Evolutionary conservation across 92 coral and sea anemone species (phyloP), one percentile per base, ranked within the genome.

Genomic region (Porites lobata): DNA sequence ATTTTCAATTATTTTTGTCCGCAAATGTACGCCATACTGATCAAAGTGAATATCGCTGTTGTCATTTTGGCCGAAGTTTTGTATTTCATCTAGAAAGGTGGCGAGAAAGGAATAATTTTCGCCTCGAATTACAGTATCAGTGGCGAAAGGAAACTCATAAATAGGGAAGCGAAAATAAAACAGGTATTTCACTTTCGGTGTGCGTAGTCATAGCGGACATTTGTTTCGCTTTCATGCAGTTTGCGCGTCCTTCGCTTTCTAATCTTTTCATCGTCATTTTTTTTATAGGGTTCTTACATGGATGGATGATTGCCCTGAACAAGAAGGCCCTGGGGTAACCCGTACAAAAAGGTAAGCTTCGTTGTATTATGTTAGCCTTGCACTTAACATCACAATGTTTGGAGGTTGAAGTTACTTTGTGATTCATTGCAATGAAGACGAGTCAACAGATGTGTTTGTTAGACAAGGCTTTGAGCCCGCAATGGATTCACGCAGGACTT

Each of bases 291-390:
- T 69, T 88, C 93, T 89, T 98, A 97, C 96, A 95, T 98, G 96
- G 98, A 98, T 98, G 99, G 99, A 96, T 94, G 96, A 98, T 91
- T 91, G 96, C 88, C 95, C 94, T 93, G 96, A 91, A 94, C 94
- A 93, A 96, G 99, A 96, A 94, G 98, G 96, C 91, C 96, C 91
- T 94, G 99, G 99, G 99, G 98, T 85, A 89, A 91, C 92, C 93
- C 97, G 94, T 78, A 91, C 96, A 65, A 98, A 92, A 92, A 98
- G 99, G 99, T 98, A 91, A 83, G 98, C 92, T 84, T 67, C 61
- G 22, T 75, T 62, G 81, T 38, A n/a, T 82, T 64, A 20, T n/a
- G 8, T 12, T 64, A 50, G 51, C 22, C n/a, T 13, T 63, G 9
- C 15, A 61, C 63, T 50, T 20, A 50, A 63, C 15, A 66, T 58